Conservation (phyloP, 2,113 vertebrate species). For the Sapayoa aenigma region DNA sequence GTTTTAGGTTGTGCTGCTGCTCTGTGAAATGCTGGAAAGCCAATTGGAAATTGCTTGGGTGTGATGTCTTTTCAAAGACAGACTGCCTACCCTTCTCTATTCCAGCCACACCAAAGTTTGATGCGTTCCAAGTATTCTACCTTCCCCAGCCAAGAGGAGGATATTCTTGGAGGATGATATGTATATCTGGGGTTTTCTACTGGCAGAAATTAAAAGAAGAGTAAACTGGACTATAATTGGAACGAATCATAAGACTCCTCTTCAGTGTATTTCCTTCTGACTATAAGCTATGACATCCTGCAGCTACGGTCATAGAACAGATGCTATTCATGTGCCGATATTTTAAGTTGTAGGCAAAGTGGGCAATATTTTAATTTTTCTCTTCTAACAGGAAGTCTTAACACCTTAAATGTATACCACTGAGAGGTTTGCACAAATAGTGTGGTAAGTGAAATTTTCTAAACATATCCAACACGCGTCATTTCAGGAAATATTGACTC, state of each 20-base stretch:
- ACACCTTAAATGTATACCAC: background rate
- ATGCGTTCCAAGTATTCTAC: background rate
- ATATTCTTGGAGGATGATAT: background rate
- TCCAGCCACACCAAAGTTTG: background rate
- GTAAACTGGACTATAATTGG: background rate
- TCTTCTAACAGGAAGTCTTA: background rate
- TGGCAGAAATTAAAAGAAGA: slow-evolving; percentile 4
- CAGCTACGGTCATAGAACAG: background rate
- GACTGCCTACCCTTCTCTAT: background rate
- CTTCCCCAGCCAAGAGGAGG: background rate
- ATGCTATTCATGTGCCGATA: background rate
- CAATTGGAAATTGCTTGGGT: background rate
- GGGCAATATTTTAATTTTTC: background rate
- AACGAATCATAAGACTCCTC: background rate
- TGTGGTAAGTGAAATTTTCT: background rate
- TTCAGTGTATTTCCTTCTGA: background rate
- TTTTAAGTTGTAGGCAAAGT: background rate
- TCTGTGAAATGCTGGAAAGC: background rate
- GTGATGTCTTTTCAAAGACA: background rate
- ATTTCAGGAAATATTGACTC: background rate
- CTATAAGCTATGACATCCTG: background rate
- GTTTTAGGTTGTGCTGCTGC: background rate
- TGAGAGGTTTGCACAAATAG: background rate
- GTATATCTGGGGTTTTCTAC: background rate
- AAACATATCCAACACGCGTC: background rate